Base-by-base conservation (phyloP, 2,888 invertebrate genomes). In the Pammene aurita region DNA sequence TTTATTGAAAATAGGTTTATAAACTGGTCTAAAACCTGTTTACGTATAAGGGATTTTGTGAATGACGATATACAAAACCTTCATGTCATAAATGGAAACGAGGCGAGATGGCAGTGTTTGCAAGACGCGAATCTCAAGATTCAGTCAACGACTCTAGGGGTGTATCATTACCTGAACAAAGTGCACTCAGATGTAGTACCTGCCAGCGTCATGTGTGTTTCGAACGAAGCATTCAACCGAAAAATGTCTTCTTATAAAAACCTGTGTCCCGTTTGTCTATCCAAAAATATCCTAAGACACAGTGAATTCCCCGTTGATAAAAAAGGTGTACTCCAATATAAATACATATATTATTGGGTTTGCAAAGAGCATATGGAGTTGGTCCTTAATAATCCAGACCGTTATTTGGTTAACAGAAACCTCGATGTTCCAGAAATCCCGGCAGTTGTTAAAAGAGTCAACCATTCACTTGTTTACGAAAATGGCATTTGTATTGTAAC, bases 401-500 rank as follows among this genome's bases (percentile, higher is more conserved):
- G 69, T 14, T 93, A 87, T 78, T 80, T 94, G 16, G 50, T 73
- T 72, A 56, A 57, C 18, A 71, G 71, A 34, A 71, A 76, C 13
- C 64, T 87, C 16, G 61, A 71, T 42, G 80, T 94, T 41, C 94
- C 95, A 0, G 84, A 93, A 78, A 79, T 94, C 35, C 94, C 95
- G 0, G 84, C 89, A 64, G 80, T 89, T 58, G 81, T 93, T 0
- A 84, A 88, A 67, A 85, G 84, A 13, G 81, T 93, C 35, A 85
- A 90, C 77, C 71, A 76, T n/a, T 74, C 75, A 26, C 82, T 85
- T 63, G 80, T 94, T 42, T 92, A 92, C 72, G 93, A 93, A 80
- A 84, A 92, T 70, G 95, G 95, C 0, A 81, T 91, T 70, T 95
- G 95, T 78, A 86, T 94, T 35, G 94, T 95, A 0, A 94, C 94